Percentiles rank a stretch among this genome's conserved stretches.
Evolutionary conservation across 2,113 vertebrate genomes (phyloP).

Genomic region (Tiliqua scincoides): DNA sequence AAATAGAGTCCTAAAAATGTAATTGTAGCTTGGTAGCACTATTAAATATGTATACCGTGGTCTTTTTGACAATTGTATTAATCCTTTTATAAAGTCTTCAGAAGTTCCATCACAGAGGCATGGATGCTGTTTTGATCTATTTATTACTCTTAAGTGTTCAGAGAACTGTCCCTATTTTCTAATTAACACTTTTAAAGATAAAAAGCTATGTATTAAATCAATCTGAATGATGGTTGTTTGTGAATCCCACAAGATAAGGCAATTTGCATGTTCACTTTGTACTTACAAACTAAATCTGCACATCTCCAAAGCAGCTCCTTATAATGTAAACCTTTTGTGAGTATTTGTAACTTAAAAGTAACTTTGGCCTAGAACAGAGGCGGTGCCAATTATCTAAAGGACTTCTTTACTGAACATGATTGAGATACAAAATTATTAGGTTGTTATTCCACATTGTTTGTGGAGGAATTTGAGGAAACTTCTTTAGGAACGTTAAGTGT

Average conservation of each 20-base stretch:
- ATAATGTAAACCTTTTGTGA: constrained; percentile 94
- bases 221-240: constrained; percentile 98
- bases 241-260: constrained; percentile 99
- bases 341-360: constrained; percentile 87
- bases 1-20: constrained; percentile 81
- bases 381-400: constrained; percentile 85
- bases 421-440: constrained; percentile 81
- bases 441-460: constrained; percentile 80
- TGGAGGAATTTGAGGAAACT: constrained; percentile 74
- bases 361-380: constrained; percentile 83
- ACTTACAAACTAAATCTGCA: constrained; percentile 97
- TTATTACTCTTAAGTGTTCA: constrained; percentile 90
- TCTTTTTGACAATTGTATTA: constrained; percentile 88
- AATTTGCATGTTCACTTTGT: constrained; percentile 99
- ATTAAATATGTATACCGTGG: constrained; percentile 85
- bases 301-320: constrained; percentile 91
- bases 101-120: constrained; percentile 85
- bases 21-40: constrained; percentile 82
- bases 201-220: constrained; percentile 99
- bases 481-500: constrained; percentile 74
- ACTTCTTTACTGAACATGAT: constrained; percentile 80
- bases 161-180: constrained; percentile 93
- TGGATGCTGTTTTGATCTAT: constrained; percentile 87
- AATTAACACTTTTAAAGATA: constrained; percentile 99
- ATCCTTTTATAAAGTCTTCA: constrained; percentile 86